Conservation (phyloP, 2,113 vertebrate genomes). For the Dromas ardeola region DNA sequence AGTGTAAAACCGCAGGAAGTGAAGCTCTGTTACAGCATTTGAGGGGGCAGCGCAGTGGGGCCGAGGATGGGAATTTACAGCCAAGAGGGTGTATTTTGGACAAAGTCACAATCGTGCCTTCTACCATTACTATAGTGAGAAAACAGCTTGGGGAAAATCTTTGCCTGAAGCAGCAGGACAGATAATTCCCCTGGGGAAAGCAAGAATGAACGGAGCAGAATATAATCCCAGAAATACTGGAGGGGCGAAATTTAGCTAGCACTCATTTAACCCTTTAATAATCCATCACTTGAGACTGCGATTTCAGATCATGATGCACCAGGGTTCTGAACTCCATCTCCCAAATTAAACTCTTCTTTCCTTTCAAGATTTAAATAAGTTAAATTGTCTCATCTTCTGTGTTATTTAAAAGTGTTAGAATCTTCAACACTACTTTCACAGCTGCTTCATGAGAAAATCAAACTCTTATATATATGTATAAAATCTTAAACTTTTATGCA, state of each 20-base stretch:
- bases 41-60: background rate
- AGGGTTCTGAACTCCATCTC: background rate
- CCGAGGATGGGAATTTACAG: background rate
- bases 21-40: background rate
- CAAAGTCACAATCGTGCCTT: background rate
- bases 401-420: background rate
- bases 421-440: background rate
- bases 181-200: background rate
- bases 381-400: background rate
- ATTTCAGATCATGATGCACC: background rate
- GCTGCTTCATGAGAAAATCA: background rate
- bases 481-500: background rate
- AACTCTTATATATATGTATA: background rate
- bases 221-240: background rate
- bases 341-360: background rate
- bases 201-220: background rate
- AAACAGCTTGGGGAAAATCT: slow-evolving; percentile 1
- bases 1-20: background rate
- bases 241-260: background rate
- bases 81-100: background rate
- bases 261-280: background rate
- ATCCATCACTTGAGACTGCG: background rate
- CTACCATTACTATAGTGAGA: background rate
- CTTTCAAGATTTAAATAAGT: background rate
- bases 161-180: background rate